Base-by-base conservation (phyloP, 2,888 invertebrate genomes). In the Chrysolina haemoptera region DNA sequence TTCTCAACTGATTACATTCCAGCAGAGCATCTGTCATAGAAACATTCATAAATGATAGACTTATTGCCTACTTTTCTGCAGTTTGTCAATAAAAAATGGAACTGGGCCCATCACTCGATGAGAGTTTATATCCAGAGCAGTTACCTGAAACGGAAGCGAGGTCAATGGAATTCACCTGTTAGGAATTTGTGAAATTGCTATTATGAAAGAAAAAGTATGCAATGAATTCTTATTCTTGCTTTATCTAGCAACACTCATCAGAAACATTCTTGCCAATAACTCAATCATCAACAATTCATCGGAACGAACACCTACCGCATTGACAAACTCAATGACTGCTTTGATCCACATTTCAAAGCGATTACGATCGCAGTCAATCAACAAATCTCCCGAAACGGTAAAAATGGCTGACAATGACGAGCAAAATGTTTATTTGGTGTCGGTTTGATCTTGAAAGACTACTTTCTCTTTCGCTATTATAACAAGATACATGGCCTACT, bases 381-480 rank as follows among this genome's bases (percentile, higher is more conserved):
- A 63, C 62, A 71, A 66, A 75, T 70, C 55, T 76, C 74, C 74
- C 72, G 70, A 76, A 74, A 74, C 76, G 70, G 78, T 62, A 71
- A 75, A 77, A 76, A 76, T 78, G 59, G 71, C 74, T 71, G 70
- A 68, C 70, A 64, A 74, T 68, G 78, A 78, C 74, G 74, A 75
- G 76, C 70, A 65, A 73, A 76, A 74, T 73, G 76, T 74, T 78
- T 76, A 78, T 78, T 78, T 71, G 78, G 78, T 71, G 71, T 71
- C 65, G 68, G 74, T 73, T 75, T 76, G 78, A 74, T 78, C 76
- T 78, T 78, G 78, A 78, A 74, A 74, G 71, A 71, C 76, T 69
- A 76, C 78, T 78, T 78, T 78, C 78, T 78, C 78, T 77, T 78
- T 76, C 74, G 74, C 73, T 76, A 78, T 75, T 78, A 77, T 62